Conservation (phyloP, 2,797 vertebrate genomes). For the Rhinichthys osculus region DNA sequence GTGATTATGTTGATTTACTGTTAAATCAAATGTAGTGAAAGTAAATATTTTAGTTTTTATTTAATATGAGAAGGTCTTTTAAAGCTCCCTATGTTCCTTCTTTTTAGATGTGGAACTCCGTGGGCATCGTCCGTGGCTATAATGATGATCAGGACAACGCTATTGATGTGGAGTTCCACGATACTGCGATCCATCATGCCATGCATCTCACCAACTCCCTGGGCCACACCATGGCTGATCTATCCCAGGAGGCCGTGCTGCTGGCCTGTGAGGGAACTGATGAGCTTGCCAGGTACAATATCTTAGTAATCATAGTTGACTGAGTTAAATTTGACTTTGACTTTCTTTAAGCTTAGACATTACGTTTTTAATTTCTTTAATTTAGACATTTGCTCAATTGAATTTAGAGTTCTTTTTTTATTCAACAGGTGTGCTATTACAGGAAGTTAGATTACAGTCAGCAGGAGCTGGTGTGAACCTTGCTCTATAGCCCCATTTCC, state of each 20-base stretch:
- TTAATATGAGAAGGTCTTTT: neutral
- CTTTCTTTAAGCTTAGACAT: neutral
- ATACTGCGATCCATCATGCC: conserved; percentile 90
- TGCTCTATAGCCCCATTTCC: neutral
- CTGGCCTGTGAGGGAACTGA: conserved; percentile 88
- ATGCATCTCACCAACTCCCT: conserved; percentile 92
- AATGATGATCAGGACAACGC: conserved; percentile 96
- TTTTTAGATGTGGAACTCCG: conserved; percentile 91
- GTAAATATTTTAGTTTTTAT: neutral
- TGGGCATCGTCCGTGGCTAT: conserved; percentile 93
- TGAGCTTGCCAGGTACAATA: conserved; percentile 86
- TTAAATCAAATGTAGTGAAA: neutral
- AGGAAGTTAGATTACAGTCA: neutral
- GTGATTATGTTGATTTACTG: neutral
- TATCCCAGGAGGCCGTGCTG: conserved; percentile 91
- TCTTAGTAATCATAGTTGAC: neutral
- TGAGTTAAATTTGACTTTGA: too few species aligned
- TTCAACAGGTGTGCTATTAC: neutral
- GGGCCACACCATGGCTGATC: conserved; percentile 87
- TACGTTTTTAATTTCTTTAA: neutral
- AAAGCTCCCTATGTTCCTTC: conserved; percentile 17
- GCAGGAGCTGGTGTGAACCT: neutral
- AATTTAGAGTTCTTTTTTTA: neutral
- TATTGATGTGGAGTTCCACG: conserved; percentile 95
- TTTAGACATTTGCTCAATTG: neutral